Percentiles rank a stretch among this genome's conserved stretches.
Evolutionary conservation across 1,140 invertebrate genomes (phyloP).

Genomic region (Aphelenchoides besseyi): DNA sequence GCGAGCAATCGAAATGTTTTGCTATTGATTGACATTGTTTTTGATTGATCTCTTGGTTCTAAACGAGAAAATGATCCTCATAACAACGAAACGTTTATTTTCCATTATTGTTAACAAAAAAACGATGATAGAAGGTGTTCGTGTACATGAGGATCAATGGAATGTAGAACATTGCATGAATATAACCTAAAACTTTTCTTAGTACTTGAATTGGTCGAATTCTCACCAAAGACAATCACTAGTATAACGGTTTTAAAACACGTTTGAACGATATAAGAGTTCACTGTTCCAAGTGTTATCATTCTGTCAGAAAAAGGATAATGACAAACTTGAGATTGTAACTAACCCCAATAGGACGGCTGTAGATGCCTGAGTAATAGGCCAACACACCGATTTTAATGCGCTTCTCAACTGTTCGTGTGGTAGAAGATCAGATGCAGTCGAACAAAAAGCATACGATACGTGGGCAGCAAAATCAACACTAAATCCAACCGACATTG

Average conservation of each 20-base stretch:
- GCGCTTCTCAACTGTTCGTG: constrained; percentile 76
- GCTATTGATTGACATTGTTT: no score
- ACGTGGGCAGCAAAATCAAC: constrained; percentile 95
- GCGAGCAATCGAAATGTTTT: no score
- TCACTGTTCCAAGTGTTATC: constrained; percentile 77
- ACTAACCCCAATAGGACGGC: constrained; percentile 27
- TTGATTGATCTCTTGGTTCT: no score
- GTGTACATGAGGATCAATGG: constrained; percentile 37
- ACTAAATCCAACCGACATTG: constrained; percentile 95
- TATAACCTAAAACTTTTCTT: no score
- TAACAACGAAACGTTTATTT: no score
- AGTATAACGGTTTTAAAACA: constrained; percentile 97
- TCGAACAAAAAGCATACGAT: constrained; percentile 75
- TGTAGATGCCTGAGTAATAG: constrained; percentile 82
- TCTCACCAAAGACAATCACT: constrained; percentile 85
- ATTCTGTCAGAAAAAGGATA: constrained; percentile 36
- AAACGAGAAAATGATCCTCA: no score
- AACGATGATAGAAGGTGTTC: no score
- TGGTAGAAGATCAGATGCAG: background rate
- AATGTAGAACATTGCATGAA: constrained; percentile 80
- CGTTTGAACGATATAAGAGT: constrained; percentile 89
- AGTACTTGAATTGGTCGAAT: no score
- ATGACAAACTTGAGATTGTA: constrained; percentile 75
- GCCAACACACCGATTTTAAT: constrained; percentile 80
- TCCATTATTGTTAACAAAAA: no score